A percentile compares a stretch with the other conserved stretches of the same genome.
Conservation (phyloP, 1,140 invertebrate species). For the Gonioctena quinquepunctata region DNA sequence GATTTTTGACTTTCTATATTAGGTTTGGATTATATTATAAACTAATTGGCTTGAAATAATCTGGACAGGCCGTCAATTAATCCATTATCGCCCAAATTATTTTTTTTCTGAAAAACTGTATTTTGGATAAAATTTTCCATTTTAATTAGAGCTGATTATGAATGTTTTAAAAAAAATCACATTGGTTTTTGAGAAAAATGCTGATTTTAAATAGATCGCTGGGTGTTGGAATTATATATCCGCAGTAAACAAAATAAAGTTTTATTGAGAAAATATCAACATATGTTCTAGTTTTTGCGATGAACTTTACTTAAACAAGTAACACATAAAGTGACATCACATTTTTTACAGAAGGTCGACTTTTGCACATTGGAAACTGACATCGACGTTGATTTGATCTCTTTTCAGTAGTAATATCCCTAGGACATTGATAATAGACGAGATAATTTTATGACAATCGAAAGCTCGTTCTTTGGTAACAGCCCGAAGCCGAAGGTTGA, state of each 20-base stretch:
- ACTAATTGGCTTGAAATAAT: no score
- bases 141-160: background rate
- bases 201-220: background rate
- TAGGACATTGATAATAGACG: no score
- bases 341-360: background rate
- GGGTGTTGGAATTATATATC: background rate
- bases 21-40: no score
- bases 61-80: no score
- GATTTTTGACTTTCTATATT: no score
- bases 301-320: background rate
- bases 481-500: no score
- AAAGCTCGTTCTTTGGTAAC: no score
- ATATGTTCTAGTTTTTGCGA: background rate
- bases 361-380: background rate
- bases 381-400: slow-evolving; percentile 15
- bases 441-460: no score
- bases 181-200: background rate
- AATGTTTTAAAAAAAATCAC: background rate
- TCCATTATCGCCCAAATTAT: slow-evolving; percentile 1
- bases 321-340: slow-evolving; percentile 5
- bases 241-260: background rate
- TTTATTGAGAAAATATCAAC: background rate
- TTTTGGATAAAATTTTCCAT: background rate
- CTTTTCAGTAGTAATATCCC: slow-evolving; percentile 9
- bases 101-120: background rate